Percentiles rank a stretch among this genome's conserved stretches.
Conservation (phyloP, 2,113 vertebrate species). For the Stegastes partitus region DNA sequence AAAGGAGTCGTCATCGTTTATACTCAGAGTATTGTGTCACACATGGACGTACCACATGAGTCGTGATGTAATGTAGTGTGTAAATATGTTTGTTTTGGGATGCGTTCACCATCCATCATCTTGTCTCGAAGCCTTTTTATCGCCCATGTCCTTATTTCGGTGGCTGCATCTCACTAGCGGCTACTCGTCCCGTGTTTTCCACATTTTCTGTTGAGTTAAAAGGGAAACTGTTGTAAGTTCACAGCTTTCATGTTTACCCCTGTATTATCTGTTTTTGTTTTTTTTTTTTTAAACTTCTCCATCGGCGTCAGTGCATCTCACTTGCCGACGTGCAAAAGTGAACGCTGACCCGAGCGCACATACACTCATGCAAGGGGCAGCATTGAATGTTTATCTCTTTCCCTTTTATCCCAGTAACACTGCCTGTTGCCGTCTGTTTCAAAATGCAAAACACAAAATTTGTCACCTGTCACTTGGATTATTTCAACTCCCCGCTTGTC, state of each 20-base stretch:
- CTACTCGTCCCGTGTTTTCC: slow-evolving; percentile 40
- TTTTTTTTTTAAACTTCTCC: too few relatives aligned
- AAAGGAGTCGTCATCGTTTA: not conserved
- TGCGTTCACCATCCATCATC: slow-evolving; percentile 48
- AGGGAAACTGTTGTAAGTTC: slow-evolving; percentile 83
- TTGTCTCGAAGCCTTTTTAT: slow-evolving; percentile 13
- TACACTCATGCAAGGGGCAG: slow-evolving; percentile 78
- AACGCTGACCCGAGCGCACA: slow-evolving; percentile 48
- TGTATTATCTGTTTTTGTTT: not conserved
- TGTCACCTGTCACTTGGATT: slow-evolving; percentile 30
- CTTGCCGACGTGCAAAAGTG: not conserved
- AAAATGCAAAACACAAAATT: slow-evolving; percentile 31
- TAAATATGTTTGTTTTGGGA: slow-evolving; percentile 49
- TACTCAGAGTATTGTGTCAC: not conserved
- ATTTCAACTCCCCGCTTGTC: slow-evolving; percentile 12
- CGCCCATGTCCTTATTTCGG: slow-evolving; percentile 32
- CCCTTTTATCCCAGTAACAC: slow-evolving; percentile 42
- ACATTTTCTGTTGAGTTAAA: slow-evolving; percentile 82
- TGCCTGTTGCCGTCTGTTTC: slow-evolving; percentile 19
- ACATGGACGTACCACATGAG: not conserved
- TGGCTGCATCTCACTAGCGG: slow-evolving; percentile 34
- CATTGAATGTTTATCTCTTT: slow-evolving; percentile 49
- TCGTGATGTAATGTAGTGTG: not conserved
- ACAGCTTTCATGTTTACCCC: slow-evolving; percentile 54
- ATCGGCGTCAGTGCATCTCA: slow-evolving; percentile 11